Evolutionary conservation across 2,797 vertebrate species (phyloP).

Genomic region (Scolopax bukidnonensis): DNA sequence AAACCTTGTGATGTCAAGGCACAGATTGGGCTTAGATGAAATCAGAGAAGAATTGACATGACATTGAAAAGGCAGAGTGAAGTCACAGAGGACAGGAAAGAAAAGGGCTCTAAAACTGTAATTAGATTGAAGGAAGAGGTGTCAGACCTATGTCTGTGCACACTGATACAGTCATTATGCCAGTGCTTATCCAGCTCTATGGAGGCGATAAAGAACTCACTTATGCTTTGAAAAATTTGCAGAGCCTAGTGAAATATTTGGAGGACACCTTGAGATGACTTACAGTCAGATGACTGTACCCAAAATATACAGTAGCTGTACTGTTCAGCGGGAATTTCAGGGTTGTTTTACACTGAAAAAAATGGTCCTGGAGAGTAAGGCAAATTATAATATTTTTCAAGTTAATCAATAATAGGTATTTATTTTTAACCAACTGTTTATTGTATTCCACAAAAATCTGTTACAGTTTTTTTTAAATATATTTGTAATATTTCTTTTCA

Average conservation of each 20-base stretch:
- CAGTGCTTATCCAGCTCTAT: not conserved
- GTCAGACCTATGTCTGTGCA: not conserved
- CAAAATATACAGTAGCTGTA: not conserved
- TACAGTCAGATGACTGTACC: not conserved
- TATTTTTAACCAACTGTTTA: not conserved
- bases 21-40: not conserved
- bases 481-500: not conserved
- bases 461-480: not conserved
- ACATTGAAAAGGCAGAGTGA: not conserved
- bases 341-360: not conserved
- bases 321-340: not conserved
- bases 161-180: not conserved
- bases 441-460: not conserved
- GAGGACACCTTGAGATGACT: not conserved
- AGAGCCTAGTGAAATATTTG: not conserved
- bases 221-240: not conserved
- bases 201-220: not conserved
- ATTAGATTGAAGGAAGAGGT: accelerated
- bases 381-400: not conserved
- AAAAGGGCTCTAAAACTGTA: accelerated
- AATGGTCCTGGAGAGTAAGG: not conserved
- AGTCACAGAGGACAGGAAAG: not conserved
- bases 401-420: not conserved
- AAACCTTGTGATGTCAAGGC: not conserved
- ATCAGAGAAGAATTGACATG: not conserved